Evolutionary conservation across 2,797 vertebrate genomes (phyloP).

Genomic region (Tinamus major): DNA sequence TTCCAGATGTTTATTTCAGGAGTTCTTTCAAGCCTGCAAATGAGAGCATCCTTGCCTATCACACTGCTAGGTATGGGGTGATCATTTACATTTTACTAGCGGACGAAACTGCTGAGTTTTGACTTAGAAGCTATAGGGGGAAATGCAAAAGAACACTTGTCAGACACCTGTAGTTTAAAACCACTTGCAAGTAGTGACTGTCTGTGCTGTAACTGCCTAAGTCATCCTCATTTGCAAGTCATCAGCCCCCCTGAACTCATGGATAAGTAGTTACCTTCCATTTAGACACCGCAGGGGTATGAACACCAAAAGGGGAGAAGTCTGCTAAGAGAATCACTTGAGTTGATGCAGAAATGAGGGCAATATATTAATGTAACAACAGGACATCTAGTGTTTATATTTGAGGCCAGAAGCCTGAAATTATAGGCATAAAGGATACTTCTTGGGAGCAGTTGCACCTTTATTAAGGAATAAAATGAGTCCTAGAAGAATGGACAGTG

Average conservation of each 20-base stretch:
- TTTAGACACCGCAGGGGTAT: constrained; percentile 18
- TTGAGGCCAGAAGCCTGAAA: constrained; percentile 1
- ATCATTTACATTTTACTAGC: constrained; percentile 16
- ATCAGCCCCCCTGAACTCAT: neutral
- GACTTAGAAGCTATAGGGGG: constrained; percentile 23
- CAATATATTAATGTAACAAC: constrained; percentile 26
- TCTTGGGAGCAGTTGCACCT: neutral
- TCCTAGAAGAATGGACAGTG: neutral
- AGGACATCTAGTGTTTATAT: neutral
- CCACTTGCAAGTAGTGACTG: neutral
- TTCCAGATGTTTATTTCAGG: neutral
- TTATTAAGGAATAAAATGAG: neutral
- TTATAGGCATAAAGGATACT: neutral
- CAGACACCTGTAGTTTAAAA: constrained; percentile 56
- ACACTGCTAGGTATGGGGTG: neutral
- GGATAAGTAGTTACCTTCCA: constrained; percentile 49
- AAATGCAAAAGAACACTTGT: constrained; percentile 36
- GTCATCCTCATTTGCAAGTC: constrained; percentile 35
- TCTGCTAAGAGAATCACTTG: constrained; percentile 30
- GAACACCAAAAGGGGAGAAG: neutral
- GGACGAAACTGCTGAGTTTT: constrained; percentile 38
- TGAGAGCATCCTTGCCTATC: neutral
- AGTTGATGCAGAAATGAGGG: constrained; percentile 54
- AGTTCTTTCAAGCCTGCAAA: neutral
- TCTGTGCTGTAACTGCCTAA: neutral